A percentile compares a stretch with the other conserved stretches of the same genome.
These are phyloP conservation scores for Dermatemys mawii DNA, from an alignment of 2,113 vertebrate species.

Conservation along the genomic window DNA sequence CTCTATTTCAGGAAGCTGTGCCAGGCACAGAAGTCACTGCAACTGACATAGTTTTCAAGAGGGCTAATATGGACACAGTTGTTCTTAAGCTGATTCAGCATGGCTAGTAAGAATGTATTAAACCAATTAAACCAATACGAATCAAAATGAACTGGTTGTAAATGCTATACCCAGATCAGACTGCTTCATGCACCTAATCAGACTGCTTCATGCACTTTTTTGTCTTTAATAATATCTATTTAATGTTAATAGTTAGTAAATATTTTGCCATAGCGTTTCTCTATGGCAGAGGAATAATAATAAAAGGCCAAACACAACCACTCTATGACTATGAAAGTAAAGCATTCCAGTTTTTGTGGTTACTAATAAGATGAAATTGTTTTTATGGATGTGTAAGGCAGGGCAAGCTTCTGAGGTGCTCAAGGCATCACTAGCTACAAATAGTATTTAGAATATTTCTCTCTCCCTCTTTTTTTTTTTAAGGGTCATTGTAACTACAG, in stretches of 20 bases:
- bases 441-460: background rate
- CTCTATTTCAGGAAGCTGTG: background rate
- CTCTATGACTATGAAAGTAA: background rate
- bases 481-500: background rate
- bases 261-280: background rate
- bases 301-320: slow-evolving; percentile 23
- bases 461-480: too few relatives aligned
- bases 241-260: background rate
- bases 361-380: background rate
- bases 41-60: background rate
- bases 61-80: background rate
- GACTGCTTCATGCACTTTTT: background rate
- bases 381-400: background rate
- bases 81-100: background rate
- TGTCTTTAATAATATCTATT: background rate
- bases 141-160: background rate
- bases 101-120: background rate
- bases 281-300: background rate
- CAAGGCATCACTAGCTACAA: background rate
- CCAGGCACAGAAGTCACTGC: background rate
- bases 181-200: background rate
- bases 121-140: background rate
- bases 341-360: background rate
- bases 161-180: background rate
- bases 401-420: background rate